A percentile compares a stretch with the other conserved stretches of the same genome.
phyloP scores from a whole-genome alignment of 2,888 invertebrate genomes.

The Neoascia interrupta region DNA sequence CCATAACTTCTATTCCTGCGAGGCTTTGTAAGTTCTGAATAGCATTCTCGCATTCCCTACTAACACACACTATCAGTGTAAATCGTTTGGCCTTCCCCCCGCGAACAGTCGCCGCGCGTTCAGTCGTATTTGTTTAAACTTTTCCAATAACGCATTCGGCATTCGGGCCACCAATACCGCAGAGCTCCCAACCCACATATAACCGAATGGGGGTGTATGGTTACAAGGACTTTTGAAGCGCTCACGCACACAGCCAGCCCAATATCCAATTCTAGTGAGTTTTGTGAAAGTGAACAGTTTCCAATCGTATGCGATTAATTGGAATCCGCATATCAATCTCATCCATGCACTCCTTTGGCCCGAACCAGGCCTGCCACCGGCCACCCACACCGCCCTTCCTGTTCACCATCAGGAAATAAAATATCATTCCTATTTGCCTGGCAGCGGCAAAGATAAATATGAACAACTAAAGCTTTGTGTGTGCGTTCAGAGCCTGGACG shows the following conservation, averaged over 20 bases:
- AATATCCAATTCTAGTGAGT: no score
- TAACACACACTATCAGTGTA: conserved; percentile 38
- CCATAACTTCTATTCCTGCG: conserved; percentile 18
- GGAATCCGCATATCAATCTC: conserved; percentile 69
- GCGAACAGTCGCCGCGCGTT: neutral
- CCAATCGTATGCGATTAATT: conserved; percentile 69
- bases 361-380: neutral
- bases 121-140: conserved; percentile 63
- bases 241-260: neutral
- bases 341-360: neutral
- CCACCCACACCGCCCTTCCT: neutral
- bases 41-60: conserved; percentile 22
- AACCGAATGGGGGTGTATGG: neutral
- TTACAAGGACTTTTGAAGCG: conserved; percentile 2
- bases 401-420: conserved; percentile 50
- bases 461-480: conserved; percentile 40
- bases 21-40: conserved; percentile 8
- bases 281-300: conserved; percentile 54
- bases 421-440: conserved; percentile 55
- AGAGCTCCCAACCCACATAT: conserved; percentile 21
- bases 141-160: conserved; percentile 62
- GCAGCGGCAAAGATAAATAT: conserved; percentile 61
- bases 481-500: neutral
- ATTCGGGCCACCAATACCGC: conserved; percentile 42
- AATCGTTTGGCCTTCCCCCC: conserved; percentile 37